Percentiles rank a stretch among this genome's conserved stretches.
These are phyloP conservation scores for Drosophila varians DNA, from an alignment of 1,140 invertebrate species.

Conservation along the genomic window DNA sequence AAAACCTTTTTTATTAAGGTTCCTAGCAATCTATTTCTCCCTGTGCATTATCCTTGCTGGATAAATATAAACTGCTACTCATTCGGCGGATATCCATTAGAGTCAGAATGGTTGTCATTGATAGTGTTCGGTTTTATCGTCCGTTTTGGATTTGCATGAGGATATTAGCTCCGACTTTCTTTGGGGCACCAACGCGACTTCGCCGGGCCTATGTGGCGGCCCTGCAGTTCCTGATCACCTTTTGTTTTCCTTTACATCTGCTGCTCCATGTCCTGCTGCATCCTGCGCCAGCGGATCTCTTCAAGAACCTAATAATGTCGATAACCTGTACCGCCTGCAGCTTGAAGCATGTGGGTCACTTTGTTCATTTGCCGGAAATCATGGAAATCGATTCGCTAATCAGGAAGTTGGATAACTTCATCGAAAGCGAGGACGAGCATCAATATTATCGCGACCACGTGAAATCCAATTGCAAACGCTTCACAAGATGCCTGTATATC, in stretches of 20 bases:
- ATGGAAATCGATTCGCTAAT: slow-evolving; percentile 42
- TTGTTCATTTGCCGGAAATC: slow-evolving; percentile 38
- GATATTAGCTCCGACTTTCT: slow-evolving; percentile 44
- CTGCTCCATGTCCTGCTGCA: slow-evolving; percentile 34
- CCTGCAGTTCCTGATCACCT: slow-evolving; percentile 44
- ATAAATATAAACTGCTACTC: slow-evolving; percentile 35
- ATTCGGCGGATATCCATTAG: not conserved
- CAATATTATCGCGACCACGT: slow-evolving; percentile 32
- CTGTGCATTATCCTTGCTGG: not conserved
- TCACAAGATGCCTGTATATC: slow-evolving; percentile 42
- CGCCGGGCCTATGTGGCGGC: slow-evolving; percentile 12
- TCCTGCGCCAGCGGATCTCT: slow-evolving; percentile 13
- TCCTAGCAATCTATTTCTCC: not conserved
- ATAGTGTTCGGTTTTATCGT: slow-evolving; percentile 53
- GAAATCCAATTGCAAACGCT: slow-evolving; percentile 4
- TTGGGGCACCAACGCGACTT: slow-evolving; percentile 4
- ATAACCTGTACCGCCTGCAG: slow-evolving; percentile 44
- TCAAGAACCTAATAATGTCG: slow-evolving; percentile 49
- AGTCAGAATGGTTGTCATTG: slow-evolving; percentile 27
- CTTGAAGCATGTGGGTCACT: slow-evolving; percentile 40
- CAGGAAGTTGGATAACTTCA: slow-evolving; percentile 24
- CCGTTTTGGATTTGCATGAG: slow-evolving; percentile 56
- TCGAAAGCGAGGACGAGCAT: slow-evolving; percentile 25
- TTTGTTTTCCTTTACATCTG: slow-evolving; percentile 55
- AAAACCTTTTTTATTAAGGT: too few relatives aligned